A percentile compares a stretch with the other conserved stretches of the same genome.
These are phyloP conservation scores for Phylloscopus trochilus DNA, from an alignment of 2,113 vertebrate species.

Conservation along the genomic window DNA sequence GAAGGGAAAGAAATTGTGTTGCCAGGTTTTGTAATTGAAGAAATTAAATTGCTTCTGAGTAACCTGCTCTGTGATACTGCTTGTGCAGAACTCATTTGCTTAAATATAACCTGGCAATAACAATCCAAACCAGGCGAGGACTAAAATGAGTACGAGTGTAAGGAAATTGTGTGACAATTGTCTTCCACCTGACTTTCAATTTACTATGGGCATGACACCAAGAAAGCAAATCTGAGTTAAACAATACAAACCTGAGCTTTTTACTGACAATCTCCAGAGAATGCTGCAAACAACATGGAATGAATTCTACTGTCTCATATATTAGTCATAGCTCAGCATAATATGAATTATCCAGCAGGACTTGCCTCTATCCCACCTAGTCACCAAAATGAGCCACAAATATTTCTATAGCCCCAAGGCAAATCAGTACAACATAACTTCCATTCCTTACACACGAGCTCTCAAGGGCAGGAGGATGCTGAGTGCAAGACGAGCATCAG, in stretches of 20 bases:
- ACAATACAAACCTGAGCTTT: neutral
- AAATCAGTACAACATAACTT: neutral
- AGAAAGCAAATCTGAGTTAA: neutral
- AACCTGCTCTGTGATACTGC: neutral
- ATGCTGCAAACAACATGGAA: neutral
- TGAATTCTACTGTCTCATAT: neutral
- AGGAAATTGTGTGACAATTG: neutral
- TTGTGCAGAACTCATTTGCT: neutral
- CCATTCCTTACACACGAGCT: fast-evolving
- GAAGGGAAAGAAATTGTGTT: neutral
- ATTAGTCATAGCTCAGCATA: neutral
- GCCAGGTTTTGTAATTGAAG: neutral
- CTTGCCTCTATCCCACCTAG: neutral
- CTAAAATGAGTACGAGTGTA: neutral
- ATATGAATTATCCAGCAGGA: neutral
- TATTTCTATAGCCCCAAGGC: neutral
- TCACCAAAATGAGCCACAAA: neutral
- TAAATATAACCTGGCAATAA: neutral
- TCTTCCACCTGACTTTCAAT: neutral
- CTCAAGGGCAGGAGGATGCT: neutral
- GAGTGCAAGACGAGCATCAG: neutral
- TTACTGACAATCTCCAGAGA: neutral
- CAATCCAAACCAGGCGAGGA: neutral
- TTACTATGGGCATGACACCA: neutral
- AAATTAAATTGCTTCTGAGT: neutral